Evolutionary conservation across 2,888 invertebrate species (phyloP).

Genomic region (Scelioninae gen. 2): DNA sequence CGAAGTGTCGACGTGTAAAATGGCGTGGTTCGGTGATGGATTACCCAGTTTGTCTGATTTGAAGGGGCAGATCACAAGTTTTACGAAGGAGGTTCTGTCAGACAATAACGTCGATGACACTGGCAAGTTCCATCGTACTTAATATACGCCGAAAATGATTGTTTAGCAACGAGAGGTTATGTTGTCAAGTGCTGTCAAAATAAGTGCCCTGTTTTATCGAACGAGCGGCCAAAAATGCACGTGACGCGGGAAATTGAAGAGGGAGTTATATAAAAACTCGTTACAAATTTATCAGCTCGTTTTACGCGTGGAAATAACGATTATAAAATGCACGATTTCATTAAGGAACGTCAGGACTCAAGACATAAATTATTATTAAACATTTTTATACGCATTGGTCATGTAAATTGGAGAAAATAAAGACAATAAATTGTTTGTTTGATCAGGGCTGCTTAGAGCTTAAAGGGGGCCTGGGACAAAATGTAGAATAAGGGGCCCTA

Average conservation of each 20-base stretch:
- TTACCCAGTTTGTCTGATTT: constrained; percentile 77
- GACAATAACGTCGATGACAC: constrained; percentile 82
- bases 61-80: constrained; percentile 91
- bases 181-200: constrained; percentile 72
- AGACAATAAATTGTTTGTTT: too few species aligned
- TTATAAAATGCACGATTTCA: too few species aligned
- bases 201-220: constrained; percentile 69
- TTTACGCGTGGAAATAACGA: too few species aligned
- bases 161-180: constrained; percentile 43
- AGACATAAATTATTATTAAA: too few species aligned
- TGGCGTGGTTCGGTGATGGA: constrained; percentile 75
- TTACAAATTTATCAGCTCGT: not conserved
- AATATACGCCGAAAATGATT: constrained; percentile 4
- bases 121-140: constrained; percentile 73
- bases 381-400: too few species aligned
- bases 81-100: constrained; percentile 92
- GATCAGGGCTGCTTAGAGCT: too few species aligned
- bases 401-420: too few species aligned
- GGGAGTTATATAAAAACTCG: not conserved
- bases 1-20: constrained; percentile 63
- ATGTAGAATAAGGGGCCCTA: too few species aligned
- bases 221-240: constrained; percentile 26
- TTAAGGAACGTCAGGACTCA: too few species aligned
- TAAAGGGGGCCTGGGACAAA: too few species aligned
- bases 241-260: constrained; percentile 36